Base-by-base conservation (phyloP, 1,140 invertebrate species). In the Thaumatotibia leucotreta region DNA sequence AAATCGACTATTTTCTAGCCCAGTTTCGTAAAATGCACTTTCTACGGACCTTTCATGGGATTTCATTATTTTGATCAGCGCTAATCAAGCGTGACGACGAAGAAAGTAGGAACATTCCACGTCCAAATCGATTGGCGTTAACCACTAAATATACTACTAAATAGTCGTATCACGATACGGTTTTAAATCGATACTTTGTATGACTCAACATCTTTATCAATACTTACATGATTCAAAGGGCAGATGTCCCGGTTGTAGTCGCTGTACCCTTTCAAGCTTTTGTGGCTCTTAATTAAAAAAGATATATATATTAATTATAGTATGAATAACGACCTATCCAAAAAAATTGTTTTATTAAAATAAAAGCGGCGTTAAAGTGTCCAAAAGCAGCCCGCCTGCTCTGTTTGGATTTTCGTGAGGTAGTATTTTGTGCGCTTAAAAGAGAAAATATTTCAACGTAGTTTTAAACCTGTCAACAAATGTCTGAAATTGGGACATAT, bases 1-100 rank as follows among this genome's bases (percentile, higher is more conserved):
- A 77, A 80, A 79, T 77, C 73, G 68, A 77, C 52, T 17, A 58
- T 58, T 79, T 76, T 62, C 67, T 70, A 73, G 58, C 68, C 73
- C 71, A 72, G 52, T 58, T 58, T 58, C 52, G 11, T 45, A 6
- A 6, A 45, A 45, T 20, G 27, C 27, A 20, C 52, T 58, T 58
- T 31, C 27, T 17, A 31, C 27, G 27, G 11, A 10, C 52, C 52
- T 58, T 58, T 58, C 52, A 58, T 58, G 52, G 52, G 52, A 58
- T 27, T 58, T 29, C 24, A 31, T 58, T 58, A 58, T 58, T 58
- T 58, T 27, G 22, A 58, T 31, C 23, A 14, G 24, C 4, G 23
- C 52, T 58, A 14, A 58, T 58, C 52, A 29, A 27, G 52, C 52
- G 27, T 31, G 27, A 29, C 24, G 52, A 11, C 23, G 52, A 58